Conservation (phyloP, 2,113 vertebrate species). For the Redunca redunca region DNA sequence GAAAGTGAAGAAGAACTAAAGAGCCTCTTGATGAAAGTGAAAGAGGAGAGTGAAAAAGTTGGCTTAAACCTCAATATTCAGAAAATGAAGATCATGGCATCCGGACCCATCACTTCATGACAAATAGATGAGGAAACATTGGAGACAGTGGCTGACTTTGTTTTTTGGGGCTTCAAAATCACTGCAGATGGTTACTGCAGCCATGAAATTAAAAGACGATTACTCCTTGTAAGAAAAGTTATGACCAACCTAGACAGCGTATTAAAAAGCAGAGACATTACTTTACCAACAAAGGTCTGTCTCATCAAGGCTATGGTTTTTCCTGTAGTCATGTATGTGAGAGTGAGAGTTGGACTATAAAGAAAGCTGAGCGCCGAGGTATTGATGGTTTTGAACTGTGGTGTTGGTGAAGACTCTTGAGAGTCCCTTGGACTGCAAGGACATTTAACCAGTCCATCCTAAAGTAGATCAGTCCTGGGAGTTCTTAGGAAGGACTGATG, state of each 20-base stretch:
- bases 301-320: not conserved
- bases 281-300: not conserved
- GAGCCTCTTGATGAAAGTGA: not conserved
- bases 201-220: not conserved
- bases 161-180: not conserved
- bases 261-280: not conserved
- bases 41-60: not conserved
- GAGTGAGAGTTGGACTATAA: not conserved
- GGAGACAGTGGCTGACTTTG: not conserved
- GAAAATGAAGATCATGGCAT: not conserved
- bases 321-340: not conserved
- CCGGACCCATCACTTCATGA: not conserved
- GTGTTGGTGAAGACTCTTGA: not conserved
- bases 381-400: not conserved
- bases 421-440: not conserved
- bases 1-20: not conserved
- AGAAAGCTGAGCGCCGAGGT: rapidly evolving
- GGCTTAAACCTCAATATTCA: not conserved
- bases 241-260: not conserved
- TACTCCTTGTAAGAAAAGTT: not conserved
- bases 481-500: not conserved
- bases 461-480: not conserved
- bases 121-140: not conserved
- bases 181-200: not conserved
- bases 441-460: not conserved